Conservation (phyloP, 2,113 vertebrate species). For the Corythornis cristatus region DNA sequence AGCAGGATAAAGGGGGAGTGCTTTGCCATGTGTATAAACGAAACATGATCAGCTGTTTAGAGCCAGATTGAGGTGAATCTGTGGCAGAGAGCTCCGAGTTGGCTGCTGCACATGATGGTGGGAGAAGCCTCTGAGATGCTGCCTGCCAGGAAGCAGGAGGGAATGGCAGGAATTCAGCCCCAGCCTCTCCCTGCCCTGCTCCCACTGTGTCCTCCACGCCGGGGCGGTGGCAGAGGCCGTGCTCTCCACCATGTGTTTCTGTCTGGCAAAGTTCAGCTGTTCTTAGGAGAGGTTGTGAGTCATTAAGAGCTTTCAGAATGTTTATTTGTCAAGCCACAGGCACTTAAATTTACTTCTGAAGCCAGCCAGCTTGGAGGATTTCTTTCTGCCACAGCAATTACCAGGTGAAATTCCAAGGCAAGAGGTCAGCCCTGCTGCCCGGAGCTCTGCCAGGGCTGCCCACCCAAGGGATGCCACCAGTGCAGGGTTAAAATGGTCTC, state of each 20-base stretch:
- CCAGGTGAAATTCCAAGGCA: conserved; percentile 50
- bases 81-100: background rate
- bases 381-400: conserved; percentile 24
- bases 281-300: conserved; percentile 53
- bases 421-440: background rate
- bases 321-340: conserved; percentile 59
- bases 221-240: background rate
- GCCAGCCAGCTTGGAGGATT: background rate
- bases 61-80: background rate
- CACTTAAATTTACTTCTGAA: conserved; percentile 26
- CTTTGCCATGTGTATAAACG: background rate
- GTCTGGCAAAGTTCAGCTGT: conserved; percentile 37
- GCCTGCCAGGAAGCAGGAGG: background rate
- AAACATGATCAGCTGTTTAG: background rate
- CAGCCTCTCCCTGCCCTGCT: background rate
- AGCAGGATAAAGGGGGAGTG: background rate
- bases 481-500: background rate
- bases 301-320: conserved; percentile 46
- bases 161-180: conserved; percentile 16
- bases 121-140: background rate
- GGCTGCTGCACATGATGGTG: background rate
- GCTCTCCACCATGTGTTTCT: background rate
- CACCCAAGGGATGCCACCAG: background rate
- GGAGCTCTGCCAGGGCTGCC: accelerated
- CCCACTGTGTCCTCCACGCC: background rate